Base-by-base conservation (phyloP, 2,888 invertebrate species). In the Stegana nigrithorax region DNA sequence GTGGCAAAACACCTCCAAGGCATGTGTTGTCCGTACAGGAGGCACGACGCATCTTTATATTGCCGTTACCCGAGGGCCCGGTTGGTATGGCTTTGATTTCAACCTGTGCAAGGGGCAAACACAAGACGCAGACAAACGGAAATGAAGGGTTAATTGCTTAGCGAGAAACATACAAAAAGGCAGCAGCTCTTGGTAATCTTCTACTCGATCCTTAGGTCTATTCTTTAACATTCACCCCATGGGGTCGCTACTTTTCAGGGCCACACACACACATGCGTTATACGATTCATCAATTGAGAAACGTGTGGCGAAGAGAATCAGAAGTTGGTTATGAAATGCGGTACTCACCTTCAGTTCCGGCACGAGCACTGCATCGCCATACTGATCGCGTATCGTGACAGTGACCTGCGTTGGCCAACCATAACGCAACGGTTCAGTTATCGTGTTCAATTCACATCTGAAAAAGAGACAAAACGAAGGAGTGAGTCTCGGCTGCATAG, bases 361-460 rank as follows among this genome's bases (percentile, higher is more conserved):
- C 27, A 94, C 95, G 70, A 92, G 89, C 2, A 97, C 97, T 12
- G 91, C 87, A 78, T 96, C 93, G 0, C 94, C 94, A 84, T 97
- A 96, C 86, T 98, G 98, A 86, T 98, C 97, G 69, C 93, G 89
- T 57, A 93, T 93, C 66, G 92, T 87, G 3, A 95, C 89, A 2
- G 94, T 92, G 63, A 97, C 89, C 68, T 93, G 89, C 0, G 94
- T 92, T 12, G 94, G 93, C 92, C 93, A 93, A 56, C 94, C 94
- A 78, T 93, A 93, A 57, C 92, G 89, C 71, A 91, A 84, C 61
- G 91, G 89, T 72, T 91, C 91, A 59, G 90, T 87, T 29, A 92
- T 91, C 75, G 92, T 91, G 66, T 92, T 87, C 60, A 97, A 89
- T 85, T 96, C 94, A 84, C 96, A 96, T 81, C 93, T 92, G 65